These are phyloP conservation scores for Mormyrops attenuatus DNA, from an alignment of 2,797 vertebrate genomes.

Conservation along the genomic window DNA sequence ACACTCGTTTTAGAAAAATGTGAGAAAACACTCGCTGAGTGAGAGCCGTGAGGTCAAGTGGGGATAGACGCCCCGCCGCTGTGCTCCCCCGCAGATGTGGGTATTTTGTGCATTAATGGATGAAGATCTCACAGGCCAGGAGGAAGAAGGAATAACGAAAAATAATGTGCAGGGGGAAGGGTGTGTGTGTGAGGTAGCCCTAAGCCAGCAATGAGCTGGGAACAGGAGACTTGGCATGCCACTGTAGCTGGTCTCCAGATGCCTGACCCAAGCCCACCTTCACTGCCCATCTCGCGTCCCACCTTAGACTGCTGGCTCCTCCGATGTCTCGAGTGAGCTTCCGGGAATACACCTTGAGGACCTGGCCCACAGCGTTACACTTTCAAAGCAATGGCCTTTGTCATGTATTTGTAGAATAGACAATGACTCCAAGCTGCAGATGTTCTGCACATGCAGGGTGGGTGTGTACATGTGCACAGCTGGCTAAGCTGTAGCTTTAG, in stretches of 20 bases:
- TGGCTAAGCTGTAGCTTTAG: too few relatives aligned
- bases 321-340: background rate
- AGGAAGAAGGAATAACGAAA: background rate
- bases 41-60: too few relatives aligned
- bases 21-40: too few relatives aligned
- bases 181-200: background rate
- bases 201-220: background rate
- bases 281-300: too few relatives aligned
- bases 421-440: background rate
- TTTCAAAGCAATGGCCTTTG: background rate
- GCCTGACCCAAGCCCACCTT: too few relatives aligned
- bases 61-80: too few relatives aligned
- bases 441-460: background rate
- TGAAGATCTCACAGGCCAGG: background rate
- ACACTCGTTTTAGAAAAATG: too few relatives aligned
- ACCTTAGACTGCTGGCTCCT: background rate
- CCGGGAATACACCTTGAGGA: conserved; percentile 36
- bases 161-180: too few relatives aligned
- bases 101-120: background rate
- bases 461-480: too few relatives aligned
- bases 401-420: background rate
- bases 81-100: too few relatives aligned
- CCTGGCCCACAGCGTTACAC: background rate
- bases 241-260: too few relatives aligned
- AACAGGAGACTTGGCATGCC: background rate